Evolutionary conservation across 2,888 invertebrate species (phyloP).

Genomic region (Clistopyga incitator): DNA sequence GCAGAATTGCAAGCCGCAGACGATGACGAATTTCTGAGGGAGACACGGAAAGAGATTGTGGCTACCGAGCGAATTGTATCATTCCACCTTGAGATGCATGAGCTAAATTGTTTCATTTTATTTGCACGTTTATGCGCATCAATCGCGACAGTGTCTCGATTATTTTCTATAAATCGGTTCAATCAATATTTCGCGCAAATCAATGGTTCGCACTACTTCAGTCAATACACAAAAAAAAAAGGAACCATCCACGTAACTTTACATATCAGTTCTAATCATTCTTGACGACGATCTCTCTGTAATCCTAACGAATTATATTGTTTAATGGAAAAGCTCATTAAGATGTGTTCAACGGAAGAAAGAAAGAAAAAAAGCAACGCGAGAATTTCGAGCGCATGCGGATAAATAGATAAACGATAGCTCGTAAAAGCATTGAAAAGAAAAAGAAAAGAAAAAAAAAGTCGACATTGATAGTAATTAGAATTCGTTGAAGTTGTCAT

Average conservation of each 20-base stretch:
- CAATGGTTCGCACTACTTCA: neutral
- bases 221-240: conserved; percentile 14
- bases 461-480: conserved; percentile 1
- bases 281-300: conserved; percentile 35
- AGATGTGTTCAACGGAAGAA: conserved; percentile 9
- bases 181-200: conserved; percentile 14
- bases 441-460: conserved; percentile 3
- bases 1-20: no score
- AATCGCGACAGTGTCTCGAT: conserved; percentile 13
- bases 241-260: conserved; percentile 36
- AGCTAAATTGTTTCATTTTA: conserved; percentile 8
- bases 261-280: conserved; percentile 37
- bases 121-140: conserved; percentile 23
- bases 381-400: conserved; percentile 10
- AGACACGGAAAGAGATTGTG: no score
- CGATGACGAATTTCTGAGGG: no score
- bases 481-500: conserved; percentile 29
- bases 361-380: neutral
- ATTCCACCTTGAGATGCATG: conserved; percentile 6
- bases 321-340: conserved; percentile 21
- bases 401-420: conserved; percentile 19
- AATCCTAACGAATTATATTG: conserved; percentile 25
- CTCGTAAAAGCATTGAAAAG: conserved; percentile 30
- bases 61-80: no score
- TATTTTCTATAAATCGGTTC: conserved; percentile 5